Evolutionary conservation across 2,797 vertebrate genomes (phyloP).

Genomic region (Chiloscyllium punctatum): DNA sequence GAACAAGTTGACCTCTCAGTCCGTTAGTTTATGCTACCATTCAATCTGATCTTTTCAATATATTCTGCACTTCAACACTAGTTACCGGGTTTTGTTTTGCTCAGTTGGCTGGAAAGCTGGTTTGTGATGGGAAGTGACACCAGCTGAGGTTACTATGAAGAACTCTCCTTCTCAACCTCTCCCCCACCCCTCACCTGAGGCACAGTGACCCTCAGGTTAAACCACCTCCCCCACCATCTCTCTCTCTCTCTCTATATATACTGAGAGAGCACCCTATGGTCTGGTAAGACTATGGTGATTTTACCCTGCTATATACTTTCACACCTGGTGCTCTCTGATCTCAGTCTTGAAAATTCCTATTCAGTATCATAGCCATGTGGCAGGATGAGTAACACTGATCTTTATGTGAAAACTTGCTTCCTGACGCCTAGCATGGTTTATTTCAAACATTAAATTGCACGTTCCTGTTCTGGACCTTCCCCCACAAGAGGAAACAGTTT

Average conservation of each 20-base stretch:
- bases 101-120: no score
- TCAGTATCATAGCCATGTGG: neutral
- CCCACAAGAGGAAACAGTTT: neutral
- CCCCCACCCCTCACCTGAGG: no score
- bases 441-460: neutral
- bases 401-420: neutral
- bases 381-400: neutral
- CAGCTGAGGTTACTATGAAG: no score
- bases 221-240: no score
- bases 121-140: no score
- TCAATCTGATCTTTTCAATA: neutral
- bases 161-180: no score
- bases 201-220: no score
- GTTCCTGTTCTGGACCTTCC: neutral
- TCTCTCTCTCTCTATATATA: no score
- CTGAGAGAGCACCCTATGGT: no score
- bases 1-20: neutral
- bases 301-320: neutral
- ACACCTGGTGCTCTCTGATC: neutral
- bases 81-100: neutral
- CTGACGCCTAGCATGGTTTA: neutral
- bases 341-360: neutral
- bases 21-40: neutral
- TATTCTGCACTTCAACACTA: neutral
- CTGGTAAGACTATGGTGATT: no score